A percentile compares a stretch with the other conserved stretches of the same genome.
Conservation (phyloP, 2,888 invertebrate species). For the Dichetophora obliterata region DNA sequence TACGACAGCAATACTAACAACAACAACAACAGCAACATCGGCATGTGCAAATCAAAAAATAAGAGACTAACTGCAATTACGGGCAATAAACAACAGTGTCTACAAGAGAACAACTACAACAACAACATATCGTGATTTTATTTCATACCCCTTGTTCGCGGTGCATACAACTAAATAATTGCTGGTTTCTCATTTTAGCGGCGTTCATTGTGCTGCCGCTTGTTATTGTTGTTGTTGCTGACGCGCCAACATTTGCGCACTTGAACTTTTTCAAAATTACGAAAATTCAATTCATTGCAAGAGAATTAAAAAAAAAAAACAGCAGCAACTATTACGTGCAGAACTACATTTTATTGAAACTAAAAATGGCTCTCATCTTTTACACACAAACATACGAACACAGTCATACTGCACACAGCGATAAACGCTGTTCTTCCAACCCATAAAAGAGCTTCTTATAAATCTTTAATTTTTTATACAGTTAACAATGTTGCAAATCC, state of each 20-base stretch:
- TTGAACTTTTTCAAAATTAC: conserved; percentile 50
- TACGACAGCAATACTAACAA: not conserved
- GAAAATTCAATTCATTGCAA: conserved; percentile 16
- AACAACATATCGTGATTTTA: conserved; percentile 37
- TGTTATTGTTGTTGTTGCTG: conserved; percentile 25
- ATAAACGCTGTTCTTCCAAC: not conserved
- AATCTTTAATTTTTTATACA: conserved; percentile 22
- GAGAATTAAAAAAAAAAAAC: not conserved
- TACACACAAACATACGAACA: conserved; percentile 16
- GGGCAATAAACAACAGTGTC: conserved; percentile 63
- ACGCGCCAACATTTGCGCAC: conserved; percentile 55
- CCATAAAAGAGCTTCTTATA: not conserved
- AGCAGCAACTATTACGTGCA: conserved; percentile 6
- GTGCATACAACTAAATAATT: conserved; percentile 54
- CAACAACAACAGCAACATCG: conserved; percentile 16
- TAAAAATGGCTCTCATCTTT: conserved; percentile 50
- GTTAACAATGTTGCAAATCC: conserved; percentile 15
- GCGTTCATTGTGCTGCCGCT: conserved; percentile 34
- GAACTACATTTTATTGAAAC: conserved; percentile 24
- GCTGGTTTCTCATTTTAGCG: conserved; percentile 57
- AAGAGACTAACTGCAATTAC: conserved; percentile 62
- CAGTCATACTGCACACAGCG: not conserved
- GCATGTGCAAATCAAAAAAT: conserved; percentile 39
- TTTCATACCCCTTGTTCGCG: conserved; percentile 23
- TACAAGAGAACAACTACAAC: conserved; percentile 39